Evolutionary conservation across 2,888 invertebrate species (phyloP).

Genomic region (Archips crataeganus): DNA sequence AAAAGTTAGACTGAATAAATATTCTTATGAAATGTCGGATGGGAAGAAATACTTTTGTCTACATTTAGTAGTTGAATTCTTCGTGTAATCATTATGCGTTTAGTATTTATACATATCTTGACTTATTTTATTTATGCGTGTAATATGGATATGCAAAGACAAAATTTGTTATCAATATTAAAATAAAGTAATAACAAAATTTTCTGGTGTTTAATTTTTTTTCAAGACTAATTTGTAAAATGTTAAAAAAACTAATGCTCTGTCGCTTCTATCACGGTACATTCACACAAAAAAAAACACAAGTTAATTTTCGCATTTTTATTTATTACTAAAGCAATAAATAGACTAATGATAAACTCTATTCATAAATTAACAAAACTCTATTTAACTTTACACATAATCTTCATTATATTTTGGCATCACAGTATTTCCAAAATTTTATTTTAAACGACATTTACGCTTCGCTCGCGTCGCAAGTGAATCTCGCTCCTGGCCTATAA

Average conservation of each 20-base stretch:
- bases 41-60: no score
- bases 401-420: slow-evolving; percentile 78
- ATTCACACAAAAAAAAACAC: slow-evolving; percentile 19
- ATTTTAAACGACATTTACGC: slow-evolving; percentile 44
- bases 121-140: no score
- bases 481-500: slow-evolving; percentile 23
- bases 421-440: slow-evolving; percentile 73
- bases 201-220: no score
- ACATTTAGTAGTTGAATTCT: no score
- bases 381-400: slow-evolving; percentile 70
- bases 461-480: background rate
- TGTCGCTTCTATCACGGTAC: no score
- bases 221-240: no score
- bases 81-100: no score
- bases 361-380: slow-evolving; percentile 80
- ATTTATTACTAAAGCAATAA: slow-evolving; percentile 83
- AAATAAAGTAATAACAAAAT: background rate
- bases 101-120: no score
- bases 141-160: background rate
- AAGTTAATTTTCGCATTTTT: slow-evolving; percentile 52
- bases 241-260: no score
- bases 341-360: slow-evolving; percentile 82
- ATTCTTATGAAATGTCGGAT: no score
- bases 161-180: background rate
- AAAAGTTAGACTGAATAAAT: no score